Evolutionary conservation across 2,113 vertebrate species (phyloP).

Genomic region (Ctenomys sociabilis): DNA sequence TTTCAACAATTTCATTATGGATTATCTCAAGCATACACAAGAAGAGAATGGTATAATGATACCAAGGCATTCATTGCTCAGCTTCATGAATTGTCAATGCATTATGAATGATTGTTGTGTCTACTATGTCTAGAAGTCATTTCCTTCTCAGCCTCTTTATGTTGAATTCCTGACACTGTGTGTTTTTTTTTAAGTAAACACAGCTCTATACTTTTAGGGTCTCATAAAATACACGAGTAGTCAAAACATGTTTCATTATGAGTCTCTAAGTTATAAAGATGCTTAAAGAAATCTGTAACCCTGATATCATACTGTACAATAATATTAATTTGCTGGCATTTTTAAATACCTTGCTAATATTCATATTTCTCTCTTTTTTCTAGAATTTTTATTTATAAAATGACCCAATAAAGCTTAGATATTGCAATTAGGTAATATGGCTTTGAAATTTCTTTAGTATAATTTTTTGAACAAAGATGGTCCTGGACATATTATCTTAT

Average conservation of each 20-base stretch:
- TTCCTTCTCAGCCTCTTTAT: neutral
- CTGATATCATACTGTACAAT: neutral
- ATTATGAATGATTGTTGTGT: neutral
- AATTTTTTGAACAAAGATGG: slow-evolving; percentile 17
- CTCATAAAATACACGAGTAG: no score
- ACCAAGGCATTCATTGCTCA: neutral
- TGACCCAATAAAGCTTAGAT: neutral
- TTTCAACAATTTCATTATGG: neutral
- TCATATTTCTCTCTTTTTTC: neutral
- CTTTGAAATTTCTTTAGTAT: neutral
- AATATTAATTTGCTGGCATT: neutral
- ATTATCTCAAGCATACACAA: neutral
- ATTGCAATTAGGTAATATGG: neutral
- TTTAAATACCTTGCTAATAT: neutral
- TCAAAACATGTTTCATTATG: no score
- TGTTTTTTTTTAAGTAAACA: no score
- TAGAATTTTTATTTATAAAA: slow-evolving; percentile 10
- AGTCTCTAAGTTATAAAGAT: neutral
- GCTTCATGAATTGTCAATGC: neutral
- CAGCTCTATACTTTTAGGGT: no score
- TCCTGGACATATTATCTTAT: neutral
- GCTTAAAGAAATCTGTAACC: neutral
- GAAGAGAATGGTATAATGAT: neutral
- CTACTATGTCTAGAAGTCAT: neutral
- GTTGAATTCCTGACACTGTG: neutral